phyloP scores from a whole-genome alignment of 2,797 vertebrate genomes.

The Macrochelys suwanniensis region DNA sequence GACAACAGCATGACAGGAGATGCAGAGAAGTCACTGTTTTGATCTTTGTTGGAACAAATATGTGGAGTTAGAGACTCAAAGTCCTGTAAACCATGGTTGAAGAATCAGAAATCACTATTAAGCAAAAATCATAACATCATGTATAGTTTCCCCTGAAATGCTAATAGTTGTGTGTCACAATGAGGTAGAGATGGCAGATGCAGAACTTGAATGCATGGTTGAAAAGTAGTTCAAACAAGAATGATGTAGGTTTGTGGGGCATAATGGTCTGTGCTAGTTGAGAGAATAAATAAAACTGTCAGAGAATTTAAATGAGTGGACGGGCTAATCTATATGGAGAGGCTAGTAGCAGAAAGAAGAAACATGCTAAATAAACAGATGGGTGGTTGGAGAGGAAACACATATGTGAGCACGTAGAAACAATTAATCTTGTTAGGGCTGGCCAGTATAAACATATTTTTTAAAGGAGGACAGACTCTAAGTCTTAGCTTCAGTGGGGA shows the following conservation, averaged over 20 bases:
- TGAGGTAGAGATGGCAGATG: neutral
- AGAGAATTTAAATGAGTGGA: constrained; percentile 41
- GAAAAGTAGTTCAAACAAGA: constrained; percentile 39
- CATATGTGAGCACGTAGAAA: neutral
- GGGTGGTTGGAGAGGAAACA: constrained; percentile 33
- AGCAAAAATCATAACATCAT: constrained; percentile 10
- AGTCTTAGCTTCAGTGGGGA: neutral
- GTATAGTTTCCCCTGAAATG: constrained; percentile 30
- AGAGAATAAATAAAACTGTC: constrained; percentile 42
- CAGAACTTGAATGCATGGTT: neutral
- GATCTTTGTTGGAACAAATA: neutral
- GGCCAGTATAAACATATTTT: neutral
- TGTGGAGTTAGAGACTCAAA: neutral
- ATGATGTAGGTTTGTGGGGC: constrained; percentile 35
- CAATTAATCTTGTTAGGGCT: neutral
- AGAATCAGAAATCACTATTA: neutral
- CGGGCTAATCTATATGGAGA: constrained; percentile 38
- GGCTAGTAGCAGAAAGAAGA: constrained; percentile 16
- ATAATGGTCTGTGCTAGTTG: constrained; percentile 3
- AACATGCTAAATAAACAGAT: constrained; percentile 62
- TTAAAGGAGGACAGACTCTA: neutral
- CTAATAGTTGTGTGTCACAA: neutral
- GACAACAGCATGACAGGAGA: neutral
- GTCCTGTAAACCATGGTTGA: constrained; percentile 3
- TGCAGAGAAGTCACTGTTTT: neutral